phyloP scores from a whole-genome alignment of 2,797 vertebrate genomes.

The Nothura maculosa region DNA sequence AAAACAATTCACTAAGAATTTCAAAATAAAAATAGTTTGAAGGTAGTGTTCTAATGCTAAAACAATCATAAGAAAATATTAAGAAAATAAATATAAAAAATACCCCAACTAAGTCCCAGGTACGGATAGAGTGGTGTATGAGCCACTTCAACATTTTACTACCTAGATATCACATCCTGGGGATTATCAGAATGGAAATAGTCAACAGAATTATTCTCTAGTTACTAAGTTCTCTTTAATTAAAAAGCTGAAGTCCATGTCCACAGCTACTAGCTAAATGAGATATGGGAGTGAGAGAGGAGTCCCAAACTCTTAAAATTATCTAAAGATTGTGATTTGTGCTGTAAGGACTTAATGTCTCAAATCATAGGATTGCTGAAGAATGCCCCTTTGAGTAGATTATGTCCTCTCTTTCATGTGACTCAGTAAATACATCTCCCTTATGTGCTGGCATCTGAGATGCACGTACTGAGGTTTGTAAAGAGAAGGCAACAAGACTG shows the following conservation, averaged over 20 bases:
- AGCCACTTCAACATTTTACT: neutral
- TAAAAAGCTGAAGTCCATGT: neutral
- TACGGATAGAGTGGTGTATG: neutral
- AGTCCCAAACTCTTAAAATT: neutral
- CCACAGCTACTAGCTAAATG: neutral
- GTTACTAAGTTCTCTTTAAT: neutral
- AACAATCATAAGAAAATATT: slow-evolving; percentile 25
- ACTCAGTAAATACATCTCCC: neutral
- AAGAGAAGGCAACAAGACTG: neutral
- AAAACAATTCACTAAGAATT: neutral
- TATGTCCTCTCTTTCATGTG: neutral
- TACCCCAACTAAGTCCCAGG: neutral
- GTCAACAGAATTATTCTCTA: neutral
- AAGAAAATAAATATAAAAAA: neutral
- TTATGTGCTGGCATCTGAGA: neutral
- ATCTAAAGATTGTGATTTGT: neutral
- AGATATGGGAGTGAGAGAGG: neutral
- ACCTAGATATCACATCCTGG: neutral
- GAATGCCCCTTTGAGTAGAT: no score
- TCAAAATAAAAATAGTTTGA: neutral
- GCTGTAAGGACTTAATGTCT: neutral
- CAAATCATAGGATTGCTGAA: no score
- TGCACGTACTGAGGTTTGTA: accelerated
- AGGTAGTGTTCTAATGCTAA: slow-evolving; percentile 12
- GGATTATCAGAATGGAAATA: neutral